Base-by-base conservation (phyloP, 2,888 invertebrate genomes). In the Lepetodrilus schrolli region DNA sequence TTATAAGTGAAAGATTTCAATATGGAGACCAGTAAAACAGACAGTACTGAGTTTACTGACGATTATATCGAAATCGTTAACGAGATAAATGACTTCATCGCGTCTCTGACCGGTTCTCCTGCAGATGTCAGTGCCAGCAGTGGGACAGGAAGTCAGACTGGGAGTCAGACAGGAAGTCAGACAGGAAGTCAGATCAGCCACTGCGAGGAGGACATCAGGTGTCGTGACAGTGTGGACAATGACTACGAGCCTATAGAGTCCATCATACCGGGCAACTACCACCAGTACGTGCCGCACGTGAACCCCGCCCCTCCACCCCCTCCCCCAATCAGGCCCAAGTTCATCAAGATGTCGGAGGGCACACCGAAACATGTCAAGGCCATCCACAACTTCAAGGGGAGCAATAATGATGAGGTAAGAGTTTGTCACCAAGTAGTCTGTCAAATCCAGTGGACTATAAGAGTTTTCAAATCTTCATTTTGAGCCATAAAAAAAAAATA, bases 341-440 rank as follows among this genome's bases (percentile, higher is more conserved):
- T 76, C 38, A 75, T 58, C 34, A 83, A 79, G 66, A 85, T 84
- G 84, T 82, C 81, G 38, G 85, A 84, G 58, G 81, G 82, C 48
- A 79, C 78, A 72, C 86, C 88, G 7, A 86, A 83, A 71, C 80
- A 88, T 58, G 98, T 98, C 72, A 95, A 96, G 91, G 97, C 98
- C 76, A 93, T 97, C 85, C 97, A 95, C 92, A 94, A 95, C 75
- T 99, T 98, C 91, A 96, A 95, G 92, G 98, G 97, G 80, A 95
- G 95, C 90, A 98, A 99, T 90, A 99, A 98, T 92, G 99, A 99
- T 92, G 99, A 99, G 93, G 95, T 95, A 91, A 88, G 91, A 85
- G 3, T 17, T 8, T 10, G 26, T 65, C 10, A 23, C n/a, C n/a
- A n/a, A n/a, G n/a, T n/a, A n/a, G n/a, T n/a, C 23, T 5, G 20